Conservation (phyloP, 2,888 invertebrate species). For the Corythucha ciliata region DNA sequence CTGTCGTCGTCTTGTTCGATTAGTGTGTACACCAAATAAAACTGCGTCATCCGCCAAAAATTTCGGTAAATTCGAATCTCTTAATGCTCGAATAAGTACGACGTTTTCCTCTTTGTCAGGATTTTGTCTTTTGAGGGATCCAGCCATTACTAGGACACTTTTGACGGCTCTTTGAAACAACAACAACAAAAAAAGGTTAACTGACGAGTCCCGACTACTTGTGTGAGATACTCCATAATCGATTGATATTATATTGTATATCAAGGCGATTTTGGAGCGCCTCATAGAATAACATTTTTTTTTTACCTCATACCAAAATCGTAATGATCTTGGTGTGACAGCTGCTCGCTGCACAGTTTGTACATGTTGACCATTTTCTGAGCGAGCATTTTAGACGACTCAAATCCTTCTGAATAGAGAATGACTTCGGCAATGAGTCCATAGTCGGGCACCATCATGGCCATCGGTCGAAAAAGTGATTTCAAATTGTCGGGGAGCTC, state of each 20-base stretch:
- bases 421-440: constrained; percentile 87
- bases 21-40: constrained; percentile 54
- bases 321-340: constrained; percentile 86
- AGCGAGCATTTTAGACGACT: constrained; percentile 75
- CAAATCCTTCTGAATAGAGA: constrained; percentile 87
- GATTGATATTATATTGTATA: neutral
- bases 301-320: constrained; percentile 72
- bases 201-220: neutral
- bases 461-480: constrained; percentile 85
- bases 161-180: constrained; percentile 63
- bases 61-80: constrained; percentile 85
- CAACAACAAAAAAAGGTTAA: neutral
- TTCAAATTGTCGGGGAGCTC: constrained; percentile 85
- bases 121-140: constrained; percentile 72
- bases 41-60: constrained; percentile 76
- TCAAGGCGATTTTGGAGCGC: neutral
- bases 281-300: neutral
- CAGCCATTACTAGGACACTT: constrained; percentile 87
- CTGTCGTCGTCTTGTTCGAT: neutral
- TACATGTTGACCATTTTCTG: constrained; percentile 91
- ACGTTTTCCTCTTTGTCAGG: constrained; percentile 77
- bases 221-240: neutral
- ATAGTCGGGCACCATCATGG: constrained; percentile 84
- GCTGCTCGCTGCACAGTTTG: constrained; percentile 79
- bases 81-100: constrained; percentile 70